These are phyloP conservation scores for Eilema depressum DNA, from an alignment of 2,888 invertebrate species.

Conservation along the genomic window DNA sequence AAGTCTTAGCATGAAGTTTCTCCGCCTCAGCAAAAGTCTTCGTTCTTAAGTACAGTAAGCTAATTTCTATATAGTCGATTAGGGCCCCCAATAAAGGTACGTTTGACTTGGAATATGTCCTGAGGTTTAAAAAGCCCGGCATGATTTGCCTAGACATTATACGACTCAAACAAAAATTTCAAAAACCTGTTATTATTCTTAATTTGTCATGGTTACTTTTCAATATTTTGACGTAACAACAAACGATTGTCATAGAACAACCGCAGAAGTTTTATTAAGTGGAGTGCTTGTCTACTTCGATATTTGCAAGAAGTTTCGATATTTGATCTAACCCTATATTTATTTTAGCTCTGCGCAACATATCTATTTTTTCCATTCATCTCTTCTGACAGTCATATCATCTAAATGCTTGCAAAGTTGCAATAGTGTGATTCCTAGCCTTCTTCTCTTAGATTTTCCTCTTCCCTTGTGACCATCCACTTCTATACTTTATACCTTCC, in stretches of 20 bases:
- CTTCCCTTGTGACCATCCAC: no score
- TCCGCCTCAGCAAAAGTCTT: slow-evolving; percentile 69
- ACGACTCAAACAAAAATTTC: slow-evolving; percentile 13
- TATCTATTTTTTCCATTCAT: neutral
- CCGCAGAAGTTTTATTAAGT: neutral
- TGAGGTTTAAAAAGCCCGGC: slow-evolving; percentile 50
- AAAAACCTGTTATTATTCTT: slow-evolving; percentile 5
- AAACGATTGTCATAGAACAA: neutral
- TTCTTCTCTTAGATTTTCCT: no score
- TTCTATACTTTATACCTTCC: no score
- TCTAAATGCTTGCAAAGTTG: no score
- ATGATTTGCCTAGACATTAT: slow-evolving; percentile 8
- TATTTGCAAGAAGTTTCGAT: neutral
- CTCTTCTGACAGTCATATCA: no score
- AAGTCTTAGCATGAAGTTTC: slow-evolving; percentile 60
- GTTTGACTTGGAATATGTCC: slow-evolving; percentile 71
- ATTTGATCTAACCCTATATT: neutral
- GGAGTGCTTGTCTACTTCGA: neutral
- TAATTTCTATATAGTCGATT: slow-evolving; percentile 75
- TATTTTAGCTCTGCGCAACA: neutral
- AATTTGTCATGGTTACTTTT: slow-evolving; percentile 11
- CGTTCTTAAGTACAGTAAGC: slow-evolving; percentile 63
- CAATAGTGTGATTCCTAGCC: no score
- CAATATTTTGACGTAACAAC: slow-evolving; percentile 11
- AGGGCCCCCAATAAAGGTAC: slow-evolving; percentile 74